phyloP scores from a whole-genome alignment of 1,140 invertebrate genomes.

The Diorhabda sublineata region DNA sequence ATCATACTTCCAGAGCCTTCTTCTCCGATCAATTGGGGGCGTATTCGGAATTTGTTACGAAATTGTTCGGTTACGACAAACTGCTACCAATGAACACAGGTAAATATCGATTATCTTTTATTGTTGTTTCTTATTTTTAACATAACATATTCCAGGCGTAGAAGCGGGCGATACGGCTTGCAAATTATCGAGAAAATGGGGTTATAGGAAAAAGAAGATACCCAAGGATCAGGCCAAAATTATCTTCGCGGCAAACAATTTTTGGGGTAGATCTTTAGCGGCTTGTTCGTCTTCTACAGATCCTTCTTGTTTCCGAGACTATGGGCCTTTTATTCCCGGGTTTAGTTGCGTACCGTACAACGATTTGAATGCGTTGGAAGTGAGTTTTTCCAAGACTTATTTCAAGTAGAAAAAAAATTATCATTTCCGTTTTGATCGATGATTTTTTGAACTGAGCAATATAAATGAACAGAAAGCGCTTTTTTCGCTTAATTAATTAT shows the following conservation, averaged over 20 bases:
- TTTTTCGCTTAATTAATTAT: too few relatives aligned
- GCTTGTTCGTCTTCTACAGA: slow-evolving; percentile 94
- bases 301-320: slow-evolving; percentile 78
- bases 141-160: slow-evolving; percentile 57
- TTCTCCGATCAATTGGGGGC: slow-evolving; percentile 89
- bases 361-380: slow-evolving; percentile 78
- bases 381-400: slow-evolving; percentile 40
- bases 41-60: slow-evolving; percentile 90
- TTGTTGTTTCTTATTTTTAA: neutral
- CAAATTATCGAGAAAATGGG: slow-evolving; percentile 94
- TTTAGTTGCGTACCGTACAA: slow-evolving; percentile 85
- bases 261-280: slow-evolving; percentile 94
- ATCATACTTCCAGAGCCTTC: slow-evolving; percentile 85
- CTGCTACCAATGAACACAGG: slow-evolving; percentile 97
- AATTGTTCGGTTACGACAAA: slow-evolving; percentile 90
- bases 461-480: too few relatives aligned
- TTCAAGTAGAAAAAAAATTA: neutral
- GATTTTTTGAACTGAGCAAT: too few relatives aligned
- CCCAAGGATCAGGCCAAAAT: slow-evolving; percentile 85
- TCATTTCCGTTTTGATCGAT: too few relatives aligned
- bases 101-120: slow-evolving; percentile 9
- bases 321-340: slow-evolving; percentile 97
- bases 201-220: slow-evolving; percentile 87
- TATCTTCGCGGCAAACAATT: slow-evolving; percentile 93
- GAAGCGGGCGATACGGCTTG: slow-evolving; percentile 95